Percentiles rank a stretch among this genome's conserved stretches.
phyloP scores from a whole-genome alignment of 1,140 invertebrate genomes.

The Orchesella cincta region DNA sequence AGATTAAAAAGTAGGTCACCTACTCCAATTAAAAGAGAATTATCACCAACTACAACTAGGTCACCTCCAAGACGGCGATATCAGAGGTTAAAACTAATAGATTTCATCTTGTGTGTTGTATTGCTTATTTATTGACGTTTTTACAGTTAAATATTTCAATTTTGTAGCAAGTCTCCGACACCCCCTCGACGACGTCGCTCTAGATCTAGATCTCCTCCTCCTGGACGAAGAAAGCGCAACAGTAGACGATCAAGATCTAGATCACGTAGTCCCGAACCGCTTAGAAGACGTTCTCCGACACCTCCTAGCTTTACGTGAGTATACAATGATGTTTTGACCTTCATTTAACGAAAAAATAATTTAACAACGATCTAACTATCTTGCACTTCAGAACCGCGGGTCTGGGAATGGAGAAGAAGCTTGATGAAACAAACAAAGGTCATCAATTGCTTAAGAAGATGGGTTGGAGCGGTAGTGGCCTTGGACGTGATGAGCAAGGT shows the following conservation, averaged over 20 bases:
- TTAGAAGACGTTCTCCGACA: conserved; percentile 62
- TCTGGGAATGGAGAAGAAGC: conserved; percentile 60
- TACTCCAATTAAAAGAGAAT: conserved; percentile 42
- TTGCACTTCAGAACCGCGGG: conserved; percentile 49
- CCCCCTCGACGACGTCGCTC: conserved; percentile 52
- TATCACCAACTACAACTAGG: conserved; percentile 31
- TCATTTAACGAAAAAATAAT: conserved; percentile 43
- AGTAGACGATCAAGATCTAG: conserved; percentile 52
- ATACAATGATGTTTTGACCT: no score
- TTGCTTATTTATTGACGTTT: no score
- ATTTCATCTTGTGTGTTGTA: no score
- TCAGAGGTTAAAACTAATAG: conserved; percentile 58
- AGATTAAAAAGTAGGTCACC: conserved; percentile 68
- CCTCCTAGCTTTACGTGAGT: conserved; percentile 78
- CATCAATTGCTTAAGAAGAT: conserved; percentile 92
- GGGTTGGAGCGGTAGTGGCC: conserved; percentile 86
- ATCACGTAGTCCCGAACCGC: conserved; percentile 51
- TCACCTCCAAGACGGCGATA: conserved; percentile 67
- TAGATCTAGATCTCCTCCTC: conserved; percentile 46
- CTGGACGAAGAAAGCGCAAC: conserved; percentile 35
- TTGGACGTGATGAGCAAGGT: conserved; percentile 86
- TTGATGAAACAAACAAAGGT: conserved; percentile 89
- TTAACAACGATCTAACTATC: neutral
- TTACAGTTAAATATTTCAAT: no score
- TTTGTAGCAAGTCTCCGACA: conserved; percentile 50